phyloP scores from a whole-genome alignment of 1,140 invertebrate genomes.

The Notospermus geniculatus region DNA sequence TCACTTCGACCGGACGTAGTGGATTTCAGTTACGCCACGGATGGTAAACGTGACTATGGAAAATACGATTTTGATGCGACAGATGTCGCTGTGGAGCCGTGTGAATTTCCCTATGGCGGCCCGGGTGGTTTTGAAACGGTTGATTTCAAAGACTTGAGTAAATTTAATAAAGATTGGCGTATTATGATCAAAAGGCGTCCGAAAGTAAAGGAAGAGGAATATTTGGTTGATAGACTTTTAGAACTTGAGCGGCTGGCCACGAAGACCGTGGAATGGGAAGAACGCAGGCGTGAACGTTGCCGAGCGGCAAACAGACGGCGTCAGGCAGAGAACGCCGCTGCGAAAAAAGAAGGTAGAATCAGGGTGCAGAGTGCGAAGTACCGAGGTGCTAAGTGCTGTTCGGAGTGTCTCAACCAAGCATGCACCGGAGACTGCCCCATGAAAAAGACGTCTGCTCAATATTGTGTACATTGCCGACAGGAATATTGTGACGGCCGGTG shows the following conservation, averaged over 20 bases:
- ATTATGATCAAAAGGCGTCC: constrained; percentile 9
- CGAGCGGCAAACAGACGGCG: neutral
- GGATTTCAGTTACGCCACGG: constrained; percentile 37
- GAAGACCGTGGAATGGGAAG: constrained; percentile 47
- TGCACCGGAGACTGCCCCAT: constrained; percentile 48
- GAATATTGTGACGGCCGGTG: constrained; percentile 35
- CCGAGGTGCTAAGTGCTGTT: constrained; percentile 32
- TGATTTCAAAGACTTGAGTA: constrained; percentile 25
- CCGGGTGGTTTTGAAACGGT: constrained; percentile 31
- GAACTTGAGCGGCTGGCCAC: constrained; percentile 40
- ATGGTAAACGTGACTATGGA: constrained; percentile 33
- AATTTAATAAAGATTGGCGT: constrained; percentile 22
- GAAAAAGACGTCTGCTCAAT: constrained; percentile 25
- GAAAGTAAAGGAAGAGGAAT: constrained; percentile 9
- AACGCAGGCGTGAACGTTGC: neutral
- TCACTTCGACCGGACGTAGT: constrained; percentile 42
- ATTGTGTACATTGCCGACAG: constrained; percentile 38
- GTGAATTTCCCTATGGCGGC: constrained; percentile 35
- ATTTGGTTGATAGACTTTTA: constrained; percentile 38
- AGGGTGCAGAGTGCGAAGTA: constrained; percentile 27
- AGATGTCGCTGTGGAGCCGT: constrained; percentile 33
- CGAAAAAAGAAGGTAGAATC: constrained; percentile 20
- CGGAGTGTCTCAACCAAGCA: constrained; percentile 39
- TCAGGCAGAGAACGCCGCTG: constrained; percentile 23
- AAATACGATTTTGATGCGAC: constrained; percentile 44